phyloP scores from a whole-genome alignment of 37 sponge, comb jelly and placozoan genomes.

The Ianthella basta region DNA sequence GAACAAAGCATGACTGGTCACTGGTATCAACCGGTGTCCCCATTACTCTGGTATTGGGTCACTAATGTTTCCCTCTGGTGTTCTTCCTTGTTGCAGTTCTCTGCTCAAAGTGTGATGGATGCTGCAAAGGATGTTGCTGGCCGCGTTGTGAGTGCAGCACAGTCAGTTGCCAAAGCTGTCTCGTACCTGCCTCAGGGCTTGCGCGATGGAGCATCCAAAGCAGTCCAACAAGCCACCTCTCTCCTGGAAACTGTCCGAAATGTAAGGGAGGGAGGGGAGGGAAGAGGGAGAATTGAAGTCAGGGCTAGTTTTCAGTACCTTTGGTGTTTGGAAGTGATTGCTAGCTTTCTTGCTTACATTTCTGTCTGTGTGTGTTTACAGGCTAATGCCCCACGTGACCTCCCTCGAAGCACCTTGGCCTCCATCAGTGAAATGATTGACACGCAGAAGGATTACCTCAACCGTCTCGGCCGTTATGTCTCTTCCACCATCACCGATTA shows the following conservation, averaged over 20 bases:
- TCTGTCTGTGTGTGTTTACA: background rate
- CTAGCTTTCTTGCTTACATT: too few species aligned
- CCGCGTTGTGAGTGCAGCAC: slow-evolving; percentile 31
- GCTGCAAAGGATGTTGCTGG: slow-evolving; percentile 54
- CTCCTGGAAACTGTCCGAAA: slow-evolving; percentile 59
- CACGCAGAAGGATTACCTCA: slow-evolving; percentile 50
- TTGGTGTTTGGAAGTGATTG: too few species aligned
- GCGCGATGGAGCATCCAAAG: slow-evolving; percentile 44
- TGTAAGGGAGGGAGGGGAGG: background rate
- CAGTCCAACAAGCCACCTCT: slow-evolving; percentile 49
- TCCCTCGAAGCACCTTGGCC: slow-evolving; percentile 42
- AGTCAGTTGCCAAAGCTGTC: slow-evolving; percentile 45
- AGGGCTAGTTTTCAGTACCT: too few species aligned
- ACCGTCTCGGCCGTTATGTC: slow-evolving; percentile 53
- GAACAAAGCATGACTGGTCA: too few species aligned
- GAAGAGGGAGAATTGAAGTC: too few species aligned
- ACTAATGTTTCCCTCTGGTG: too few species aligned
- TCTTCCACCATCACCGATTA: slow-evolving; percentile 40
- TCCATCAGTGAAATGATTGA: slow-evolving; percentile 53
- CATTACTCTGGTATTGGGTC: too few species aligned
- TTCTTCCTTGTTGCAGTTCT: background rate
- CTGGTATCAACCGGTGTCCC: background rate
- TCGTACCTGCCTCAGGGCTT: slow-evolving; percentile 53
- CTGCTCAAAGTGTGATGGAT: slow-evolving; percentile 42
- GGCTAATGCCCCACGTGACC: slow-evolving; percentile 56